A percentile compares a stretch with the other conserved stretches of the same genome.
These are phyloP conservation scores for Formica aserva DNA, from an alignment of 2,888 invertebrate species.

Conservation along the genomic window DNA sequence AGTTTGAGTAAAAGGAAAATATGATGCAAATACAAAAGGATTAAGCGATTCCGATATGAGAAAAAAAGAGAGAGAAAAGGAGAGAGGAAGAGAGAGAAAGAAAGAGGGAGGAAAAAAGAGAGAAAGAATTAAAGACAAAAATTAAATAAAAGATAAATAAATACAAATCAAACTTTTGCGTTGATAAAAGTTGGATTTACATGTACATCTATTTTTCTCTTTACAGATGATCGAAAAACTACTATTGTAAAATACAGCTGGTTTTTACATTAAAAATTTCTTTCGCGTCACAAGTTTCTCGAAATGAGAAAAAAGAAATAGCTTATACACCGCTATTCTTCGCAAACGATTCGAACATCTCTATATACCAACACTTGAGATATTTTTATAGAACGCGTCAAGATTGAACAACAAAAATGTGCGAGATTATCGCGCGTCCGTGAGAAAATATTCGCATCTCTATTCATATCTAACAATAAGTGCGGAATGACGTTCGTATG, in stretches of 20 bases:
- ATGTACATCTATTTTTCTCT: neutral
- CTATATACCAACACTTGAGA: neutral
- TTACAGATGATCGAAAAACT: neutral
- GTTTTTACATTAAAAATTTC: neutral
- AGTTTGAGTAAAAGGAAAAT: neutral
- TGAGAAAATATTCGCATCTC: conserved; percentile 39
- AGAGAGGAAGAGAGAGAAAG: neutral
- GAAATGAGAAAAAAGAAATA: conserved; percentile 31
- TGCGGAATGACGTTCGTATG: conserved; percentile 20
- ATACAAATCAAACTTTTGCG: neutral
- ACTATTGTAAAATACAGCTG: neutral
- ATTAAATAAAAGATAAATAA: neutral
- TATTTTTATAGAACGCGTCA: neutral
- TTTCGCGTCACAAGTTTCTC: neutral
- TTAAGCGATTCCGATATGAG: neutral
- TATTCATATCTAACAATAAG: conserved; percentile 8
- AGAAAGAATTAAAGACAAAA: neutral
- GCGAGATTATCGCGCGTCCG: conserved; percentile 18
- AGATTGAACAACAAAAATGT: conserved; percentile 19
- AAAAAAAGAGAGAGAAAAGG: neutral
- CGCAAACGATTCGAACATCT: conserved; percentile 1
- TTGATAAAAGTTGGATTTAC: neutral
- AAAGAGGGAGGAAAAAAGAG: too few relatives aligned
- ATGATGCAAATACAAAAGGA: neutral
- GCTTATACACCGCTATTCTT: neutral